Evolutionary conservation across 2,113 vertebrate species (phyloP).

Genomic region (Macaca nemestrina): DNA sequence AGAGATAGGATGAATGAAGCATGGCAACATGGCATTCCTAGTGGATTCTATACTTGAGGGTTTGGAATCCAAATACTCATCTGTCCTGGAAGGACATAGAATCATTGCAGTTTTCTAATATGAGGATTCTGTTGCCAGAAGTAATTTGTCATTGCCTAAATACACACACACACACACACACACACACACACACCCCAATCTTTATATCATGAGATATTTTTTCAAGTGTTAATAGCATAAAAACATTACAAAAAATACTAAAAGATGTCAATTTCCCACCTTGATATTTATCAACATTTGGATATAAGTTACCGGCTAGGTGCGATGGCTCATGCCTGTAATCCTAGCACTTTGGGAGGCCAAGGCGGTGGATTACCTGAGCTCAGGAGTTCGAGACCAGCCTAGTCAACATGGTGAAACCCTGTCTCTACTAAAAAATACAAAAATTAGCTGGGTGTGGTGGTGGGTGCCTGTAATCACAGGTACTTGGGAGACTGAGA

Average conservation of each 20-base stretch:
- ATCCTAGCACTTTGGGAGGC: too few species aligned
- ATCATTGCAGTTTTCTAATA: neutral
- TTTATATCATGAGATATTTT: neutral
- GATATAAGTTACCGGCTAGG: neutral
- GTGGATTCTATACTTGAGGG: neutral
- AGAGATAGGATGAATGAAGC: neutral
- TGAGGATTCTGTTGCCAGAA: neutral
- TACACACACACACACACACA: neutral
- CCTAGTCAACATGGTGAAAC: too few species aligned
- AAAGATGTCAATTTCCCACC: neutral
- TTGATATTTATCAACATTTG: neutral
- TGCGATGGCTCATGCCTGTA: too few species aligned
- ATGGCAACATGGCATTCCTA: too few species aligned
- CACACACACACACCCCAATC: neutral
- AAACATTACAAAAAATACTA: neutral
- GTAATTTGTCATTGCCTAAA: neutral
- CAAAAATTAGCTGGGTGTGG: too few species aligned
- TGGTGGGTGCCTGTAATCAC: too few species aligned
- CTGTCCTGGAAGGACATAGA: neutral
- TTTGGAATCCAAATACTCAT: neutral
- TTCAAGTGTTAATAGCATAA: neutral
- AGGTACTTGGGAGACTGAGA: too few species aligned
- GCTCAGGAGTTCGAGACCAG: too few species aligned
- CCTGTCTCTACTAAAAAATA: too few species aligned
- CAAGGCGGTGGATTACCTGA: too few species aligned